phyloP scores from a whole-genome alignment of 1,140 invertebrate genomes.

The Oscheius sp. region DNA sequence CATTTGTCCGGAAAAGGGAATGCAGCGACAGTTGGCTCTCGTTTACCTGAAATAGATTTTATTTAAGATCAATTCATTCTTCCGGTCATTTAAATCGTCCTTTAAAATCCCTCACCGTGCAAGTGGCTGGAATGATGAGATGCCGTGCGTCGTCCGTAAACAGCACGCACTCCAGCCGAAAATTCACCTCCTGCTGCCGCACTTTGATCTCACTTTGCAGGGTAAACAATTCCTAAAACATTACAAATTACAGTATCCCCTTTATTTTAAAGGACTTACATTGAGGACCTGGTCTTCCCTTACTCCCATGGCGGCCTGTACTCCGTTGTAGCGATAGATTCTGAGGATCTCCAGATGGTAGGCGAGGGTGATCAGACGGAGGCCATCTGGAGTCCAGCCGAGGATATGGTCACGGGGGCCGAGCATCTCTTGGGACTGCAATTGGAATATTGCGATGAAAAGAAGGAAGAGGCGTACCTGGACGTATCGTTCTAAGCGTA shows the following conservation, averaged over 20 bases:
- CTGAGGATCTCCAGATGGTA: neutral
- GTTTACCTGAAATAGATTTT: too few relatives aligned
- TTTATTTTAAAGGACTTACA: neutral
- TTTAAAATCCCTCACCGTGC: neutral
- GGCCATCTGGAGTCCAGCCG: neutral
- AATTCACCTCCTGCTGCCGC: neutral
- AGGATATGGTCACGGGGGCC: neutral
- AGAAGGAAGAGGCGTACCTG: too few relatives aligned
- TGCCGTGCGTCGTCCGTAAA: neutral
- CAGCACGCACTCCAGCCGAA: neutral
- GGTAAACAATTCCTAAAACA: neutral
- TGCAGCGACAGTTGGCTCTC: too few relatives aligned
- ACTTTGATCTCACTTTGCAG: neutral
- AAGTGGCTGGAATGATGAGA: neutral
- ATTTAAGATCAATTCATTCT: too few relatives aligned
- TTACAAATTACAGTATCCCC: neutral
- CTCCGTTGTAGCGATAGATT: neutral
- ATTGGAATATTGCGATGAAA: too few relatives aligned
- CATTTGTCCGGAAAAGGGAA: too few relatives aligned
- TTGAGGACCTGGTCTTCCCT: neutral
- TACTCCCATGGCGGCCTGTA: neutral
- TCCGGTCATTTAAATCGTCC: too few relatives aligned
- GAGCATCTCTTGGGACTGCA: too few relatives aligned
- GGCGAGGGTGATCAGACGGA: neutral
- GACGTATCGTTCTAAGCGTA: too few relatives aligned